Evolutionary conservation across 1,140 invertebrate species (phyloP), one percentile per base, ranked within the genome.

Genomic region (Riptortus pedestris): DNA sequence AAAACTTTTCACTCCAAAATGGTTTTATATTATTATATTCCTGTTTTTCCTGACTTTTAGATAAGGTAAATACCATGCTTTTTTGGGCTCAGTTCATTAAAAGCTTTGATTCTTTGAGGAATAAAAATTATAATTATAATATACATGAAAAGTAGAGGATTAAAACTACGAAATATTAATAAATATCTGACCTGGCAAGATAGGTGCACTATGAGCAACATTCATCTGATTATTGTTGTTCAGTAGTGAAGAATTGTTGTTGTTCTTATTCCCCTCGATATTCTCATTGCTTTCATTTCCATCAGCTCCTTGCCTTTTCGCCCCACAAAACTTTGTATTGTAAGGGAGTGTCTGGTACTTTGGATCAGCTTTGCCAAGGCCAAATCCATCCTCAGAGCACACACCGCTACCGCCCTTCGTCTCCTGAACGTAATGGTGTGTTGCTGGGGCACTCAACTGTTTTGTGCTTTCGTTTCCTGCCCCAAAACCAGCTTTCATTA

Each of bases 271-370:
- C 18, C 47, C 63, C 20, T 63, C 62, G 22, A 64, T 58, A 18
- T 48, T 52, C 11, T 66, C 66, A 1, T 47, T 57, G 24, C 59
- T 67, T 48, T 69, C 68, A n/a, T 65, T 65, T 2, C 68, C 68
- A 60, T 69, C 68, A 16, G 55, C 68, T 9, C 48, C 31, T 5
- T 57, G 45, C 45, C 68, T 27, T 31, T 69, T 65, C 2, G 67
- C 55, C 20, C 64, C 60, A 38, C 59, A 61, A 38, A 72, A 72
- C 48, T 72, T 72, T 2, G 71, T 72, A 45, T 91, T 91, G 73
- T 91, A 91, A 52, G 91, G 91, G 72, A 94, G 79, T 20, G 90
- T 93, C 77, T 96, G 91, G 79, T 94, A 94, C 75, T 94, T 94
- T 0, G 91, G 89, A 74, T 95, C 90, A 57, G 86, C 88, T 75